These are phyloP conservation scores for Phenganax subtilis DNA, from an alignment of 92 coral and sea anemone species.

Conservation along the genomic window DNA sequence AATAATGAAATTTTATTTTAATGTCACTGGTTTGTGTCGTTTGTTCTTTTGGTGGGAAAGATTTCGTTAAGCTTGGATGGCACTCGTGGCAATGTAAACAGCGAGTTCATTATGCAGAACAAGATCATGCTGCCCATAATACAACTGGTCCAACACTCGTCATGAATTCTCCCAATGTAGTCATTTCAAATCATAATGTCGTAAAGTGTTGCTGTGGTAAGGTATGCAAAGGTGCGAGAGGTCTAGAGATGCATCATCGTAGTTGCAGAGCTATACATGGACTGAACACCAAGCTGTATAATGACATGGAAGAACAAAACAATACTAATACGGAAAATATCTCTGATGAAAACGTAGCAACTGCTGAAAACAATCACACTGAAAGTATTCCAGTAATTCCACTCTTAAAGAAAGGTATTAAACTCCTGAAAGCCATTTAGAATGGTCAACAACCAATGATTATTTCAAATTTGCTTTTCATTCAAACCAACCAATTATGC, in stretches of 20 bases:
- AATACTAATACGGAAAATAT: background rate
- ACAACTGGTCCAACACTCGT: background rate
- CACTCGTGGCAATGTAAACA: conserved; percentile 39
- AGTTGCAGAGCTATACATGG: conserved; percentile 29
- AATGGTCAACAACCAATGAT: conserved; percentile 45
- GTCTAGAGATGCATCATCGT: conserved; percentile 29
- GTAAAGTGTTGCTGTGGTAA: conserved; percentile 38
- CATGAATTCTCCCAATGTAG: background rate
- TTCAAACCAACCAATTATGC: conserved; percentile 32
- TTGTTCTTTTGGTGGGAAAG: conserved; percentile 42
- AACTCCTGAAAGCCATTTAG: conserved; percentile 30
- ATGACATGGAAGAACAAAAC: conserved; percentile 14
- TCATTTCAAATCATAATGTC: background rate
- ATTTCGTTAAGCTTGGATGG: conserved; percentile 40
- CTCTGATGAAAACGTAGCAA: background rate
- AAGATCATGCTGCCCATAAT: background rate
- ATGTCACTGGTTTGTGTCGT: conserved; percentile 28
- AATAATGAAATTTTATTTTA: conserved; percentile 26
- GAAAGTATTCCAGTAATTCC: conserved; percentile 14
- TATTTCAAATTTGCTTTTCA: conserved; percentile 37
- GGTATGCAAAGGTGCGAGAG: conserved; percentile 19
- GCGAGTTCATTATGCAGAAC: conserved; percentile 33
- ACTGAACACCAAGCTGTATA: conserved; percentile 20
- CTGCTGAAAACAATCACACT: background rate
- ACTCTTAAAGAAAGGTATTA: conserved; percentile 30